Evolutionary conservation across 2,888 invertebrate species (phyloP).

Genomic region (Chalcis sispes): DNA sequence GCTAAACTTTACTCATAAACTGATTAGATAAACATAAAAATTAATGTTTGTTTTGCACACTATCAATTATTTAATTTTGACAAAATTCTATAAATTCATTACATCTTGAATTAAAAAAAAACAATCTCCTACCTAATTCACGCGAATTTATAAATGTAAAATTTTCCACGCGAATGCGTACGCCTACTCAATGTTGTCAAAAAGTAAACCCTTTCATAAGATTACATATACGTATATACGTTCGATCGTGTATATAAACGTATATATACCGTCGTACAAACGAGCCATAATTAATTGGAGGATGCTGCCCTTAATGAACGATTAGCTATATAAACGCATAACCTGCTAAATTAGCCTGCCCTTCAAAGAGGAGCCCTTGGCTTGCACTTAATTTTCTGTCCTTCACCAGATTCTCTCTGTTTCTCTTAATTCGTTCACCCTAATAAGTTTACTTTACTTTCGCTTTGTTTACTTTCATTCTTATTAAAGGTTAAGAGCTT

Average conservation of each 20-base stretch:
- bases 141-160: no score
- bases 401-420: not conserved
- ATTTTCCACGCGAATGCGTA: not conserved
- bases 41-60: no score
- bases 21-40: no score
- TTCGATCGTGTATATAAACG: not conserved
- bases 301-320: conserved; percentile 43
- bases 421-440: not conserved
- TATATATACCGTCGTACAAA: conserved; percentile 20
- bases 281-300: conserved; percentile 24
- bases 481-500: no score
- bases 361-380: conserved; percentile 62
- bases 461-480: no score
- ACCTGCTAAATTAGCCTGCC: conserved; percentile 62
- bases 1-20: no score
- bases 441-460: no score
- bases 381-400: conserved; percentile 38
- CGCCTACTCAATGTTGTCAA: not conserved
- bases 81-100: no score
- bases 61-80: no score
- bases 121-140: no score
- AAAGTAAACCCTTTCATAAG: not conserved
- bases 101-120: no score
- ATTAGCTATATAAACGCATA: conserved; percentile 21
- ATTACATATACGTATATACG: not conserved